phyloP scores from a whole-genome alignment of 2,797 vertebrate genomes.

The Hozukius guyotensis region DNA sequence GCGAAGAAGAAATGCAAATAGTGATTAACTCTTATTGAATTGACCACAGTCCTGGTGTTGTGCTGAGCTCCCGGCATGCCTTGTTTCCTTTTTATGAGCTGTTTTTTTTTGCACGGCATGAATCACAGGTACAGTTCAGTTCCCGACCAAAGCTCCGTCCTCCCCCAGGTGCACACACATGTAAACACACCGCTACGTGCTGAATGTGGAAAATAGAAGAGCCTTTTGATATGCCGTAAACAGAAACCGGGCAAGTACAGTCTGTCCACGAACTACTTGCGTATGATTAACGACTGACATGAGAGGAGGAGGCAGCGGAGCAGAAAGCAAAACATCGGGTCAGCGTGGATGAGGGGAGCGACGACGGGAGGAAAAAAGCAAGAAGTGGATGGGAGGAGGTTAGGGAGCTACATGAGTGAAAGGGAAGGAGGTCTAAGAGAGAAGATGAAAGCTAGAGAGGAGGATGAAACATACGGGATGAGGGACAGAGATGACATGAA shows the following conservation, averaged over 20 bases:
- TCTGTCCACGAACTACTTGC: conserved; percentile 41
- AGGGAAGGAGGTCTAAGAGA: neutral
- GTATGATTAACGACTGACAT: conserved; percentile 52
- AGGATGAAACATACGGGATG: neutral
- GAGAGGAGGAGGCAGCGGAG: conserved; percentile 44
- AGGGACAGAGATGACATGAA: neutral
- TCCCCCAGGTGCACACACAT: neutral
- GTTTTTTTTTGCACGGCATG: conserved; percentile 38
- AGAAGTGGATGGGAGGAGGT: neutral
- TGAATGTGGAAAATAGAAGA: conserved; percentile 23
- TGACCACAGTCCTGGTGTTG: conserved; percentile 12
- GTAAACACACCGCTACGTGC: neutral
- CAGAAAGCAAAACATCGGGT: conserved; percentile 49
- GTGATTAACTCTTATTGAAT: conserved; percentile 24
- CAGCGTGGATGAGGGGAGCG: conserved; percentile 19
- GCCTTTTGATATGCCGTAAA: conserved; percentile 31
- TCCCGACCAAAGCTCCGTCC: conserved; percentile 7
- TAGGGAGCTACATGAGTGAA: neutral
- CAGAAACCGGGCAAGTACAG: conserved; percentile 40
- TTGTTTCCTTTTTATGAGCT: conserved; percentile 26
- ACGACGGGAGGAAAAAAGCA: neutral
- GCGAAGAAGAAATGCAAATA: conserved; percentile 24
- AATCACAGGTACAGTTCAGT: conserved; percentile 45
- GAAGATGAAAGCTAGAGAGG: conserved; percentile 3
- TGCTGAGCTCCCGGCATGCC: conserved; percentile 14